Evolutionary conservation across 2,113 vertebrate genomes (phyloP).

Genomic region (Brienomyrus brachyistius): DNA sequence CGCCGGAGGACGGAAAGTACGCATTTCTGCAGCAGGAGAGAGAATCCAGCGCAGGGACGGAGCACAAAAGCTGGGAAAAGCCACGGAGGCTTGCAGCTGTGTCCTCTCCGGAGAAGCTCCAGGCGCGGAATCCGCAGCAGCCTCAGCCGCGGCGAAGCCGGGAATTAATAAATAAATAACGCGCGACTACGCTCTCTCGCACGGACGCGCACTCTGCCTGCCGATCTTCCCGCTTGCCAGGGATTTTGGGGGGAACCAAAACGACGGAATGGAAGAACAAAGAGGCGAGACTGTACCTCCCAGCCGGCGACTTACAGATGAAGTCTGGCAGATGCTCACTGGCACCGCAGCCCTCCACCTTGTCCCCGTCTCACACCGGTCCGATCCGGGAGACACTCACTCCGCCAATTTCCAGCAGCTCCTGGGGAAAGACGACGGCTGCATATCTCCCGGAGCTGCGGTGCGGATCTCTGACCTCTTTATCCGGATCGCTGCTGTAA

Average conservation of each 20-base stretch:
- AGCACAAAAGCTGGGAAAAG: slow-evolving; percentile 20
- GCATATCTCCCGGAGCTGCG: neutral
- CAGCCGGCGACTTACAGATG: slow-evolving; percentile 37
- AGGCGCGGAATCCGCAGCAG: slow-evolving; percentile 58
- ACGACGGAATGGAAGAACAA: neutral
- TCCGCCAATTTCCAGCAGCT: slow-evolving; percentile 31
- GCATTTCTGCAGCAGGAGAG: slow-evolving; percentile 44
- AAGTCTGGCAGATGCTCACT: slow-evolving; percentile 32
- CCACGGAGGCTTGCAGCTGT: neutral
- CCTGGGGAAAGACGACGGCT: slow-evolving; percentile 26
- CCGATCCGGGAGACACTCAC: slow-evolving; percentile 27
- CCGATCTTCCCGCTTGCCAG: slow-evolving; percentile 32
- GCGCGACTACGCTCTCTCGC: slow-evolving; percentile 28
- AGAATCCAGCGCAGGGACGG: slow-evolving; percentile 31
- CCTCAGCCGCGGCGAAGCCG: slow-evolving; percentile 52
- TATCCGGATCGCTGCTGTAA: slow-evolving; percentile 42
- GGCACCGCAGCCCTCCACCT: slow-evolving; percentile 33
- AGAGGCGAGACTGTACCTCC: neutral
- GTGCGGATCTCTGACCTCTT: slow-evolving; percentile 31
- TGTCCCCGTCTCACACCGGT: slow-evolving; percentile 28
- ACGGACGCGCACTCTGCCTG: slow-evolving; percentile 35
- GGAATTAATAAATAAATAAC: slow-evolving; percentile 57
- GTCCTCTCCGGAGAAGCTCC: neutral
- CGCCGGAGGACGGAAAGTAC: slow-evolving; percentile 42
- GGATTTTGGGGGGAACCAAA: slow-evolving; percentile 3